These are phyloP conservation scores for Columba guinea DNA, from an alignment of 2,797 vertebrate species.

Conservation along the genomic window DNA sequence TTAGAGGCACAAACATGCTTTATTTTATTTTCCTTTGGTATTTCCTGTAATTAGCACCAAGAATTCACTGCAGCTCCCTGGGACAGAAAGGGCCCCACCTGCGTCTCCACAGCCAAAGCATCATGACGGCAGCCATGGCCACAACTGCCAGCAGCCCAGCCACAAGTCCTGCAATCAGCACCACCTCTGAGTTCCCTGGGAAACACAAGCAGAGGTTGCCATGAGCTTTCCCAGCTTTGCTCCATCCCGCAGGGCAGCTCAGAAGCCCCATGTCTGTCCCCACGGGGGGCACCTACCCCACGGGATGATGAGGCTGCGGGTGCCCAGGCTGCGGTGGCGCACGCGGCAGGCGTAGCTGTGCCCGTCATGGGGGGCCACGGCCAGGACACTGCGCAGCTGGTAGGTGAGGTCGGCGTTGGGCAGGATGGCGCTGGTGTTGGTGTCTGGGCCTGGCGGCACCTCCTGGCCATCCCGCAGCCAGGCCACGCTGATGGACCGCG, in stretches of 20 bases:
- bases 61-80: too few relatives aligned
- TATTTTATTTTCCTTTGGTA: not conserved
- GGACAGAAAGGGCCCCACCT: not conserved
- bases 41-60: too few relatives aligned
- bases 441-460: too few relatives aligned
- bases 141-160: not conserved
- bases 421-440: too few relatives aligned
- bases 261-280: not conserved
- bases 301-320: not conserved
- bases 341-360: too few relatives aligned
- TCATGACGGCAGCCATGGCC: accelerated
- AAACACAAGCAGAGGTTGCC: not conserved
- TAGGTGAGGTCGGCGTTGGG: too few relatives aligned
- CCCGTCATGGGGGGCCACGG: too few relatives aligned
- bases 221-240: not conserved
- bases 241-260: not conserved
- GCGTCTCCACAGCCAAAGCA: not conserved
- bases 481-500: too few relatives aligned
- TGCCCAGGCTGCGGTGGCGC: too few relatives aligned
- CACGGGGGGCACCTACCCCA: not conserved
- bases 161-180: not conserved
- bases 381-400: too few relatives aligned
- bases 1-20: not conserved
- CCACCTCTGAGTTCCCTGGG: not conserved
- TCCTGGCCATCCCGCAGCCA: too few relatives aligned